Conservation (phyloP, 2,797 vertebrate species). For the Trematomus bernacchii region DNA sequence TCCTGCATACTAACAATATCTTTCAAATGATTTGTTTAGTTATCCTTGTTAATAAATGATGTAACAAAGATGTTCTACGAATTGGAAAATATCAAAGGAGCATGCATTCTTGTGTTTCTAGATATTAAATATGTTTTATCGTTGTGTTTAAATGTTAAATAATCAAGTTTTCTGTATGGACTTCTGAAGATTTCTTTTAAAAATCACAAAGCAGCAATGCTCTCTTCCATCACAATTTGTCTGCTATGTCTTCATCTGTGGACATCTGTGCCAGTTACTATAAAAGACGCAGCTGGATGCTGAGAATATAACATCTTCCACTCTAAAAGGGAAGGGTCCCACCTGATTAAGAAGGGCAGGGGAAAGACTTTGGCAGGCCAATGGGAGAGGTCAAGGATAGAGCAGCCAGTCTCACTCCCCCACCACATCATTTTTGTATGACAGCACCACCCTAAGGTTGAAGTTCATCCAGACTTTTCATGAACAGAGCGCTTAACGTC, state of each 20-base stretch:
- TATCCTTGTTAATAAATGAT: not conserved
- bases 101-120: not conserved
- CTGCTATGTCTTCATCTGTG: constrained; percentile 43
- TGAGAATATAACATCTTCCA: constrained; percentile 69
- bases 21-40: not conserved
- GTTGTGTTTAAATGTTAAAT: constrained; percentile 7
- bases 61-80: not conserved
- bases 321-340: constrained; percentile 79
- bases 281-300: constrained; percentile 73
- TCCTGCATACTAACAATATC: not conserved
- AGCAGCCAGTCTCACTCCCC: constrained; percentile 79
- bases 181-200: constrained; percentile 3
- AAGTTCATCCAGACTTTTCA: constrained; percentile 91
- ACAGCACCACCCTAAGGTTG: constrained; percentile 88
- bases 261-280: constrained; percentile 60
- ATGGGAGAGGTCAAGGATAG: constrained; percentile 86
- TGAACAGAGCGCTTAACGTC: constrained; percentile 91
- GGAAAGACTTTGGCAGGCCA: constrained; percentile 85
- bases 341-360: constrained; percentile 85
- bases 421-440: constrained; percentile 85
- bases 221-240: constrained; percentile 19
- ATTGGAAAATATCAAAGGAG: not conserved
- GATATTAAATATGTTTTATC: constrained; percentile 6
- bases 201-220: not conserved
- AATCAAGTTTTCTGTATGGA: constrained; percentile 21